phyloP scores from a whole-genome alignment of 2,113 vertebrate genomes.

The Columbina picui region DNA sequence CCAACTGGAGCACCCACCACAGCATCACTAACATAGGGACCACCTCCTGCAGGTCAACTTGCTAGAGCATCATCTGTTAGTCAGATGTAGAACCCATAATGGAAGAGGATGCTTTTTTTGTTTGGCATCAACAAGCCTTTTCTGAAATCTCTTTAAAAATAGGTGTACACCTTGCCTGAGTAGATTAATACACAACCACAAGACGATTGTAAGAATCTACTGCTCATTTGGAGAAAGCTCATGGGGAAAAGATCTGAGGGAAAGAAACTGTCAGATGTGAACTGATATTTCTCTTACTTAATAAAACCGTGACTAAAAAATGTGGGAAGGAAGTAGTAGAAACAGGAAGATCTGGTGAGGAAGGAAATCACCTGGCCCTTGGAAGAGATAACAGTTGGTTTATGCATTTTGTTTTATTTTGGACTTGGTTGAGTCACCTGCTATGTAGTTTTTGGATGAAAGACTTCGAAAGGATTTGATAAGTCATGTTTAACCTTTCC shows the following conservation, averaged over 20 bases:
- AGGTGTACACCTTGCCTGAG: background rate
- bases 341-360: background rate
- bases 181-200: background rate
- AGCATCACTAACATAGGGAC: background rate
- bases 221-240: background rate
- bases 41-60: background rate
- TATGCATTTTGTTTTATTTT: background rate
- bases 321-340: background rate
- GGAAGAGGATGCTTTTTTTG: background rate
- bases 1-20: background rate
- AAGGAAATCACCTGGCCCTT: conserved; percentile 6
- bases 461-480: background rate
- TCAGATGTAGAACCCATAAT: background rate
- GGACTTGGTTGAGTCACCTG: background rate
- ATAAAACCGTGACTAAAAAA: background rate
- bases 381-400: background rate
- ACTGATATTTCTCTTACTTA: background rate
- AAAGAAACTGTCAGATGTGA: background rate
- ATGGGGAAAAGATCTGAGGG: background rate
- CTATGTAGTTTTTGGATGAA: background rate
- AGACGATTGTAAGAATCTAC: background rate
- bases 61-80: background rate
- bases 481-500: background rate
- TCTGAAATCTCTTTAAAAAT: background rate
- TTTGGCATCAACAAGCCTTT: background rate